These are phyloP conservation scores for Eustalomyia histrio DNA, from an alignment of 2,888 invertebrate species.

Conservation along the genomic window DNA sequence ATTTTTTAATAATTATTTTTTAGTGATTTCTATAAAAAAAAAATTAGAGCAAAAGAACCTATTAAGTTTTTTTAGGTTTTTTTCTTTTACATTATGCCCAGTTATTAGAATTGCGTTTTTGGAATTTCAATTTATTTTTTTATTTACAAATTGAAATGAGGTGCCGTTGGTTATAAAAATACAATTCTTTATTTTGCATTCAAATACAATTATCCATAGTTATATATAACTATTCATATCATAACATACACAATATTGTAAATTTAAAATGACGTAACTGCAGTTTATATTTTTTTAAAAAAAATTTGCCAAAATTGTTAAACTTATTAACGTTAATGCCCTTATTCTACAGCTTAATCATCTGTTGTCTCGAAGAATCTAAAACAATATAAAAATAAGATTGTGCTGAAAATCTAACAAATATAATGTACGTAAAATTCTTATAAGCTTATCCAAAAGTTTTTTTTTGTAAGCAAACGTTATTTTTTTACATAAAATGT, in stretches of 20 bases:
- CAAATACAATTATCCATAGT: background rate
- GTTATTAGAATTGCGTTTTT: constrained; percentile 33
- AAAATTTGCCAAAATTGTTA: no score
- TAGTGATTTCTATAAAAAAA: constrained; percentile 19
- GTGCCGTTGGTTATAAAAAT: constrained; percentile 44
- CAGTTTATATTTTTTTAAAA: no score
- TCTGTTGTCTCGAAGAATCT: no score
- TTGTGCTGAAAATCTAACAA: no score
- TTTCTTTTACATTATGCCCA: constrained; percentile 38
- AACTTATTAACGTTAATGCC: no score
- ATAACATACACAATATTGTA: no score
- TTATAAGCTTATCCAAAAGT: no score
- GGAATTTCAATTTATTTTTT: constrained; percentile 24
- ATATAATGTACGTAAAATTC: no score
- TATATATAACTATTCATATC: background rate
- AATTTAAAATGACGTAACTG: background rate
- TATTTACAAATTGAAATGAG: constrained; percentile 46
- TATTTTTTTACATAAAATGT: no score
- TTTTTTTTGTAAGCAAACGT: no score
- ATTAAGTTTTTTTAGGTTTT: constrained; percentile 33
- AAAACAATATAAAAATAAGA: no score
- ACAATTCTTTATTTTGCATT: constrained; percentile 11
- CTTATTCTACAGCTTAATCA: no score
- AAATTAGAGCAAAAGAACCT: constrained; percentile 1
- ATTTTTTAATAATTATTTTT: constrained; percentile 36